These are phyloP conservation scores for Herpailurus yagouaroundi DNA, from an alignment of 2,113 vertebrate species.

Conservation along the genomic window DNA sequence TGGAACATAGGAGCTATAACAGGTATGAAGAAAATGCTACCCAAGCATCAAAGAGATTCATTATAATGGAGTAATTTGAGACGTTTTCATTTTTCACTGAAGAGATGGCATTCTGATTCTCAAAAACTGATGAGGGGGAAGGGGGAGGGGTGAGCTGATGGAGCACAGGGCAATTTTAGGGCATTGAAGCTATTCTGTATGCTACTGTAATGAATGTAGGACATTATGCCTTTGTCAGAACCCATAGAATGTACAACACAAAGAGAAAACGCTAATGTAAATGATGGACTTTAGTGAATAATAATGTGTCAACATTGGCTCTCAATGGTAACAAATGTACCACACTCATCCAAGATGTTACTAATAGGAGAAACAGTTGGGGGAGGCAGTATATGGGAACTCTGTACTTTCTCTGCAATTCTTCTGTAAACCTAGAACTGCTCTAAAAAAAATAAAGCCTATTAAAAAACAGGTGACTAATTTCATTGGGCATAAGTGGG, in stretches of 20 bases:
- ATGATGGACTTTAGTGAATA: neutral
- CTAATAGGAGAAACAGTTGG: neutral
- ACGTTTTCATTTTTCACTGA: neutral
- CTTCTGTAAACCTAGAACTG: slow-evolving; percentile 31
- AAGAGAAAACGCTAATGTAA: neutral
- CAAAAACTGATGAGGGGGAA: neutral
- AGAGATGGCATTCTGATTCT: neutral
- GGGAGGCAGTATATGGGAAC: neutral
- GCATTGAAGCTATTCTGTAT: neutral
- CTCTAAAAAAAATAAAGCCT: neutral
- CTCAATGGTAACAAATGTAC: neutral
- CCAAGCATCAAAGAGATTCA: neutral
- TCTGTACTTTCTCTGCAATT: slow-evolving; percentile 6
- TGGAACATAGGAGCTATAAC: neutral
- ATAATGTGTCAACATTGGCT: neutral
- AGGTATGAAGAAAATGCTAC: neutral
- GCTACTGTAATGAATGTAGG: neutral
- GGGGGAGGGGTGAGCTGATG: neutral
- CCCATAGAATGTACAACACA: neutral
- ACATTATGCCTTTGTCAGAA: slow-evolving; percentile 16
- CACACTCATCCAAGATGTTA: neutral
- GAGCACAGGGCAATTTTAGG: neutral
- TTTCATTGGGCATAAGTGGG: neutral
- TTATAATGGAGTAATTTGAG: neutral
- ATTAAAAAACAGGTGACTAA: neutral